Percentiles rank a stretch among this genome's conserved stretches.
These are phyloP conservation scores for Aythya fuligula DNA, from an alignment of 2,797 vertebrate genomes.

Conservation along the genomic window DNA sequence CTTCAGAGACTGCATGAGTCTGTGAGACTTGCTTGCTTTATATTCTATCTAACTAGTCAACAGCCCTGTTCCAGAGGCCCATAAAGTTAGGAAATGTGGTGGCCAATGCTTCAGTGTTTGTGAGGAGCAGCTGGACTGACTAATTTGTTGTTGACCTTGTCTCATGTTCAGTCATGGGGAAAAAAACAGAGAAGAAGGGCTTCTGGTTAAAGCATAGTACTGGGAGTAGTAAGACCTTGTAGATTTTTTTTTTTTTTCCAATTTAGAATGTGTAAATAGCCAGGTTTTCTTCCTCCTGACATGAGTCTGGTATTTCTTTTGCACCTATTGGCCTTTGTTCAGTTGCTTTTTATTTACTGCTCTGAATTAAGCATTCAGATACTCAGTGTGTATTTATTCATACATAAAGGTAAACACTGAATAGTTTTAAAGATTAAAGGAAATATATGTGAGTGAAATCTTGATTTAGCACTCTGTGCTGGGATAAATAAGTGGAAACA, in stretches of 20 bases:
- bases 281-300: background rate
- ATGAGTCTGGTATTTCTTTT: background rate
- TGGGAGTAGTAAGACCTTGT: background rate
- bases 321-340: background rate
- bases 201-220: background rate
- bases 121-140: fast-evolving
- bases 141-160: background rate
- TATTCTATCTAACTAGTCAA: background rate
- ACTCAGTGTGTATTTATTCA: background rate
- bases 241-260: background rate
- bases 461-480: background rate
- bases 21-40: background rate
- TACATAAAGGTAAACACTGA: background rate
- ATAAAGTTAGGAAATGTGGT: background rate
- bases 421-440: background rate
- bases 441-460: background rate
- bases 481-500: background rate
- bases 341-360: background rate
- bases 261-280: background rate
- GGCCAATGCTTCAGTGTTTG: background rate
- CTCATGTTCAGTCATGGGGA: background rate
- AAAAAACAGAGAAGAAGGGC: background rate
- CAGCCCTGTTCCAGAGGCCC: background rate
- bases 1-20: background rate
- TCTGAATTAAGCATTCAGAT: background rate